Evolutionary conservation across 2,888 invertebrate genomes (phyloP).

Genomic region (Epistrophe eligans): DNA sequence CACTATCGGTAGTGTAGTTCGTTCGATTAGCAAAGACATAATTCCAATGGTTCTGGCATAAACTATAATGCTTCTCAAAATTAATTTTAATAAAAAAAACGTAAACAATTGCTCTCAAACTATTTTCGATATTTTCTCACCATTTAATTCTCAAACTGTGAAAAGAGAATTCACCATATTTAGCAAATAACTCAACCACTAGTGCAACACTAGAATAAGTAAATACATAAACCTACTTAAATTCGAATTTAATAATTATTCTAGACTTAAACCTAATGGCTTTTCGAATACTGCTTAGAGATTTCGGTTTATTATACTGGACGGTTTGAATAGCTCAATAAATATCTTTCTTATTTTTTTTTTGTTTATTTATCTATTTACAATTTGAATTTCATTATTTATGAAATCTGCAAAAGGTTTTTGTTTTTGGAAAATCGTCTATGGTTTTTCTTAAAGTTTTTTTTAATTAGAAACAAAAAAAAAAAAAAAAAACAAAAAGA

Average conservation of each 20-base stretch:
- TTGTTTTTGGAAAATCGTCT: conserved; percentile 53
- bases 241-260: conserved; percentile 76
- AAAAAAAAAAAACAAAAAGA: background rate
- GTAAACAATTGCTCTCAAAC: conserved; percentile 6
- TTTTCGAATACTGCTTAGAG: conserved; percentile 85
- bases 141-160: conserved; percentile 45
- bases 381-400: conserved; percentile 60
- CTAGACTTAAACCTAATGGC: conserved; percentile 83
- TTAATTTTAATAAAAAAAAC: background rate
- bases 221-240: conserved; percentile 76
- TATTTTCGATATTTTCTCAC: conserved; percentile 1
- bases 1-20: conserved; percentile 21
- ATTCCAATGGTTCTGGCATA: conserved; percentile 18
- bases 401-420: conserved; percentile 58
- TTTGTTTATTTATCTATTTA: conserved; percentile 56
- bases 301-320: conserved; percentile 84
- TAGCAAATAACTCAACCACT: conserved; percentile 68
- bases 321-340: conserved; percentile 77
- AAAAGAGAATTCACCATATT: background rate
- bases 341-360: conserved; percentile 29
- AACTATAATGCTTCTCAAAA: background rate
- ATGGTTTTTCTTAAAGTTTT: background rate
- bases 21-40: background rate
- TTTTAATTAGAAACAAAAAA: background rate
- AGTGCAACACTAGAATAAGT: conserved; percentile 64